Percentiles rank a stretch among this genome's conserved stretches.
Evolutionary conservation across 1,140 invertebrate species (phyloP).

Genomic region (Venturia canescens): DNA sequence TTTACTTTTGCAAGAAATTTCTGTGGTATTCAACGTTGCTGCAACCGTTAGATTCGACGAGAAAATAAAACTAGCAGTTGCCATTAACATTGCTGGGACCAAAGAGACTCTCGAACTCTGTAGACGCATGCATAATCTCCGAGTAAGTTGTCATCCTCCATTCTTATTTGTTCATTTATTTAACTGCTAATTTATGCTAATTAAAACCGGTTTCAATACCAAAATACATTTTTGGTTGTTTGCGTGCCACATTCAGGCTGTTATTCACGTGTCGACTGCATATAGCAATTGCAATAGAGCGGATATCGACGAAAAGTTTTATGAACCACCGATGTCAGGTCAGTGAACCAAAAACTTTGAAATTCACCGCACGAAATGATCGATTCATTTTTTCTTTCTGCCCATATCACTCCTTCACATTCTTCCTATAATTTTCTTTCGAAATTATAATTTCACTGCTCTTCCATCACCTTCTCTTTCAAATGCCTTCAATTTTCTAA

Average conservation of each 20-base stretch:
- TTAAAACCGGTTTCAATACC: no score
- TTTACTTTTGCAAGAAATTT: conserved; percentile 80
- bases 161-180: no score
- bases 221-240: neutral
- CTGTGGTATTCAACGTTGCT: conserved; percentile 90
- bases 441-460: no score
- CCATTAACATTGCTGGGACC: conserved; percentile 80
- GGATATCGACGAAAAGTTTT: conserved; percentile 79
- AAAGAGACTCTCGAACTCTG: conserved; percentile 79
- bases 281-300: conserved; percentile 81
- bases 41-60: conserved; percentile 94
- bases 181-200: no score
- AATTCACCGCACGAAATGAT: neutral
- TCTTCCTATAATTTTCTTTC: no score
- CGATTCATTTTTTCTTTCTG: neutral
- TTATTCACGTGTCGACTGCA: conserved; percentile 82
- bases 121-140: conserved; percentile 80
- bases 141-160: conserved; percentile 72
- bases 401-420: no score
- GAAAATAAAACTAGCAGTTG: conserved; percentile 81
- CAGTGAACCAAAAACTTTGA: conserved; percentile 11
- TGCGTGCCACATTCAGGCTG: conserved; percentile 72
- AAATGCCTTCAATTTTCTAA: no score
- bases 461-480: no score
- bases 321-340: conserved; percentile 72